Evolutionary conservation across 2,113 vertebrate genomes (phyloP).

Genomic region (Chelonoidis abingdonii): DNA sequence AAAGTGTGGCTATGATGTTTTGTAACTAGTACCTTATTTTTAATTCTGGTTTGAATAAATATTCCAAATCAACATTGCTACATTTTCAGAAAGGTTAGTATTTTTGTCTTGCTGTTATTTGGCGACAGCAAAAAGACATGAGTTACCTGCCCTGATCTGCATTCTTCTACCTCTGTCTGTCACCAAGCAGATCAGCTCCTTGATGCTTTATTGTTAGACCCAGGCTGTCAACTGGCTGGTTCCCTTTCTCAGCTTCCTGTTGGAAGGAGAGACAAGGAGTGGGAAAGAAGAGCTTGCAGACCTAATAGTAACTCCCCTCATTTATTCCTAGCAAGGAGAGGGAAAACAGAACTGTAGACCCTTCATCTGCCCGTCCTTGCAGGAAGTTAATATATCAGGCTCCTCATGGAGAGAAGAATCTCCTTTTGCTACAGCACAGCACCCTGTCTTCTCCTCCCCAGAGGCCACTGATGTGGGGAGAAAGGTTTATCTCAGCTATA

Average conservation of each 20-base stretch:
- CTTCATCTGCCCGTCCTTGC: not conserved
- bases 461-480: not conserved
- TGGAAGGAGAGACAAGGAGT: accelerated
- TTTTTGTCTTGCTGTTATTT: accelerated
- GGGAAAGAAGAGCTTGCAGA: accelerated
- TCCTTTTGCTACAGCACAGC: not conserved
- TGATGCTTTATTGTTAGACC: not conserved
- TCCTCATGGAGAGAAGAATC: not conserved
- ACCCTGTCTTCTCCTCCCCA: not conserved
- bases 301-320: not conserved
- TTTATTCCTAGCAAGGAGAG: not conserved
- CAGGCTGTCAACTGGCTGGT: no score
- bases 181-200: not conserved
- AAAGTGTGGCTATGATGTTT: not conserved
- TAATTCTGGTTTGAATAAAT: not conserved
- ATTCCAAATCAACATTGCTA: not conserved
- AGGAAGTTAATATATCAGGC: not conserved
- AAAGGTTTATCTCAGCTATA: not conserved
- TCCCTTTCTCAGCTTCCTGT: not conserved
- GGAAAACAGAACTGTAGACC: not conserved
- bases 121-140: not conserved
- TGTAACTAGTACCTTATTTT: not conserved
- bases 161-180: accelerated
- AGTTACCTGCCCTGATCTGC: not conserved
- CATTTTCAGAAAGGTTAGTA: not conserved